Conservation (phyloP, 2,888 invertebrate genomes). For the Blastobasis adustella region DNA sequence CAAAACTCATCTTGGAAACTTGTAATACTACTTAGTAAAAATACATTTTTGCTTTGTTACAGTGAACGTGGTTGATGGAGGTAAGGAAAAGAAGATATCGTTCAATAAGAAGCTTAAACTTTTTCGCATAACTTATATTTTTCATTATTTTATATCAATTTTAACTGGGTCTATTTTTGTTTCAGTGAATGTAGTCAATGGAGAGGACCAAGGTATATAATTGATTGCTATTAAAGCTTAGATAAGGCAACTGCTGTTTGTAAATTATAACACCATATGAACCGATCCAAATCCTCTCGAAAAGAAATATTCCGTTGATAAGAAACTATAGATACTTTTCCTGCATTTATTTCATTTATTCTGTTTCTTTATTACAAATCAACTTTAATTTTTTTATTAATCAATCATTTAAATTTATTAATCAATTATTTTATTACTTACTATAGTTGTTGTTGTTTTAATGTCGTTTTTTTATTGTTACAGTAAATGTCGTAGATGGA, state of each 20-base stretch:
- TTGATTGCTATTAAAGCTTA: background rate
- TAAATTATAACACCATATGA: no score
- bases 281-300: no score
- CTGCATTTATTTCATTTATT: no score
- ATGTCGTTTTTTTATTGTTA: conserved; percentile 12
- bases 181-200: conserved; percentile 22
- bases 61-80: conserved; percentile 14
- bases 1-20: background rate
- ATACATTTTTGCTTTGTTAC: conserved; percentile 5
- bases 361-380: no score
- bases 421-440: no score
- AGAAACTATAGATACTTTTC: no score
- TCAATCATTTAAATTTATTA: no score
- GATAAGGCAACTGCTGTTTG: background rate
- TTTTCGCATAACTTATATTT: no score
- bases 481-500: conserved; percentile 23
- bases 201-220: conserved; percentile 6
- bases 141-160: background rate
- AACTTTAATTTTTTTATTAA: no score
- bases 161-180: conserved; percentile 9
- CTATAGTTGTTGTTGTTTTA: background rate
- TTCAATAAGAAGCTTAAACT: no score
- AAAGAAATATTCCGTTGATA: no score
- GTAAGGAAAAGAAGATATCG: conserved; percentile 12
- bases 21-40: background rate